phyloP scores from a whole-genome alignment of 2,888 invertebrate genomes.

The Alviniconcha strummeri region DNA sequence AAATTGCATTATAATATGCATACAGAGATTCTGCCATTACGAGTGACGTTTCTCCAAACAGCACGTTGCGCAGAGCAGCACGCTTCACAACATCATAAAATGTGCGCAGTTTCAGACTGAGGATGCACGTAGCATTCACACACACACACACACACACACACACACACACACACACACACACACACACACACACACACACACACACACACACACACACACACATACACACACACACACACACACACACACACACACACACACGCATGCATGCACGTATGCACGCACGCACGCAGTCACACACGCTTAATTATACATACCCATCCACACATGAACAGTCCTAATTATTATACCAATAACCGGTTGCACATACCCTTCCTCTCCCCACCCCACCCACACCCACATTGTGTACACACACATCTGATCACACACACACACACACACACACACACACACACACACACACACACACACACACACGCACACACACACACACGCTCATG shows the following conservation, averaged over 20 bases:
- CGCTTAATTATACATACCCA: not conserved
- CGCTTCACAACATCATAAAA: not conserved
- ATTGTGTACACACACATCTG: not conserved
- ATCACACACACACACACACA: not conserved
- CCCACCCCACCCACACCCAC: no score
- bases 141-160: not conserved
- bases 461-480: not conserved
- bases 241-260: not conserved
- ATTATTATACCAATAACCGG: not conserved
- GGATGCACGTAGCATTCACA: not conserved
- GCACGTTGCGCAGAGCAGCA: not conserved
- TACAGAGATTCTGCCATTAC: no score
- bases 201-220: conserved; percentile 4
- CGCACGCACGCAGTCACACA: not conserved
- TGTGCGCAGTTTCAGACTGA: no score
- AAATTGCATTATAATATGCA: no score
- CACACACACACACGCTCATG: no score
- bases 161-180: not conserved
- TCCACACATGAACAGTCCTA: not conserved
- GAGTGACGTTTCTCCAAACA: no score
- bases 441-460: conserved; percentile 4
- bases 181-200: conserved; percentile 14
- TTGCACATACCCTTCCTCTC: not conserved
- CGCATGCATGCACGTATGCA: not conserved
- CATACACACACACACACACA: not conserved